Percentiles rank a stretch among this genome's conserved stretches.
Evolutionary conservation across 2,888 invertebrate genomes (phyloP).

Genomic region (Agriopis marginaria): DNA sequence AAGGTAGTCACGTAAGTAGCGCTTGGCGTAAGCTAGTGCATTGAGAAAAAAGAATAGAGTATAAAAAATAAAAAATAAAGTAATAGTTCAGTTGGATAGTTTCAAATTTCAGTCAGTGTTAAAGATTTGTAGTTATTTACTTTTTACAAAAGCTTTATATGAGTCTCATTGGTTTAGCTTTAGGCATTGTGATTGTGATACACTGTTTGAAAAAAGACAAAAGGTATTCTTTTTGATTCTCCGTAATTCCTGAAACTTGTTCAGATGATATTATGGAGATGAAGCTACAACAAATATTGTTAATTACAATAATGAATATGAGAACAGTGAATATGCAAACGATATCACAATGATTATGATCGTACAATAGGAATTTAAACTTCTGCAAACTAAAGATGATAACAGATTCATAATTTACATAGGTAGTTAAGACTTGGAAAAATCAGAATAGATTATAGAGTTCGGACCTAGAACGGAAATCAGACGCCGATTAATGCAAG

Average conservation of each 20-base stretch:
- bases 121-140: background rate
- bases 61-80: background rate
- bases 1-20: conserved; percentile 37
- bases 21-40: conserved; percentile 7
- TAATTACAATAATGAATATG: background rate
- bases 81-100: background rate
- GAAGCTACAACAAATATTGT: background rate
- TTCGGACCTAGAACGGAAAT: conserved; percentile 37
- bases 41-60: conserved; percentile 3
- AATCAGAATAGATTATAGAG: conserved; percentile 35
- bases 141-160: conserved; percentile 1
- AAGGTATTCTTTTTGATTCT: background rate
- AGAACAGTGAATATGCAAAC: background rate
- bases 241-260: conserved; percentile 4
- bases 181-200: background rate
- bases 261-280: conserved; percentile 2
- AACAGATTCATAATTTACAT: background rate
- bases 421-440: background rate
- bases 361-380: background rate
- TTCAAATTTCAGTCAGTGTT: background rate
- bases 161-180: too few species aligned
- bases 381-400: conserved; percentile 1
- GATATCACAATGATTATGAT: background rate
- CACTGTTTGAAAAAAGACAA: background rate
- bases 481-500: conserved; percentile 49